Conservation (phyloP, 2,888 invertebrate genomes). For the Cantharis flavilabris region DNA sequence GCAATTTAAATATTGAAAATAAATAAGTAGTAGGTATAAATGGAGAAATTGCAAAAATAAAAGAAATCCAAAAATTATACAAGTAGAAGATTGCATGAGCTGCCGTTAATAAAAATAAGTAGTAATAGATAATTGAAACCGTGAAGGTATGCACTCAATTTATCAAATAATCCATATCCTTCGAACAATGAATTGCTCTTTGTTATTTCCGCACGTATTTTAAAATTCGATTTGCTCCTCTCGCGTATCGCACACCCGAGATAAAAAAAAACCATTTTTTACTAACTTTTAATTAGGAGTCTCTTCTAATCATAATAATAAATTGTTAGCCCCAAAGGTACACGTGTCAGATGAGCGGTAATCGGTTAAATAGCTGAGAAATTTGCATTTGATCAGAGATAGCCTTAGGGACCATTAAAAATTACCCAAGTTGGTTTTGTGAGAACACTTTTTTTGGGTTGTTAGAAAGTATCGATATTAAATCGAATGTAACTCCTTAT, state of each 20-base stretch:
- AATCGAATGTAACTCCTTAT: constrained; percentile 7
- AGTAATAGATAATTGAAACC: constrained; percentile 29
- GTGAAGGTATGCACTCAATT: constrained; percentile 52
- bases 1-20: neutral
- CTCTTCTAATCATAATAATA: constrained; percentile 4
- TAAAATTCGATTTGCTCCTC: constrained; percentile 2
- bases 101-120: constrained; percentile 5
- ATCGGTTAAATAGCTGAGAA: constrained; percentile 14
- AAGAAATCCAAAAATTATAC: neutral
- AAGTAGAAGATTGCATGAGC: neutral
- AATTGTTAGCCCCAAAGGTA: constrained; percentile 8
- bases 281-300: constrained; percentile 16
- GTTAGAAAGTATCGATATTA: neutral
- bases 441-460: constrained; percentile 4
- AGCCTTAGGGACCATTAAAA: constrained; percentile 7
- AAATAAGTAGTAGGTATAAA: neutral
- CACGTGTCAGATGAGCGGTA: constrained; percentile 18
- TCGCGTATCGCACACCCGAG: neutral
- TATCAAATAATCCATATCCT: constrained; percentile 48
- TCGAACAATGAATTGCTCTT: constrained; percentile 44
- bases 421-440: neutral
- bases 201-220: constrained; percentile 45
- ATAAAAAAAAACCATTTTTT: neutral
- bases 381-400: constrained; percentile 17
- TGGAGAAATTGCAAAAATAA: neutral